Evolutionary conservation across 2,888 invertebrate genomes (phyloP).

Genomic region (Rotaria sp.): DNA sequence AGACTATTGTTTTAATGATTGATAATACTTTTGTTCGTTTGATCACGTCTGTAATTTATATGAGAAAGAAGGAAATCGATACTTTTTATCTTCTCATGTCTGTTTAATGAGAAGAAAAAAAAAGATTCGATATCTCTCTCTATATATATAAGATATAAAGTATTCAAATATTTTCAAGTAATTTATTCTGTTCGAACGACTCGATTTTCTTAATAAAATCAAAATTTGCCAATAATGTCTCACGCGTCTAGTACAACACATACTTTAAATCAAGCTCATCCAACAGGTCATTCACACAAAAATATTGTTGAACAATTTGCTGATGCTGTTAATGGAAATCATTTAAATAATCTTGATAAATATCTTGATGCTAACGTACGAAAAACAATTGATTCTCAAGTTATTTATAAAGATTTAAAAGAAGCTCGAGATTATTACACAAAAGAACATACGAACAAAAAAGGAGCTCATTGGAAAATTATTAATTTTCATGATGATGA

Average conservation of each 20-base stretch:
- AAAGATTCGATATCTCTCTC: no score
- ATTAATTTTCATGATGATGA: not conserved
- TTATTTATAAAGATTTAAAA: not conserved
- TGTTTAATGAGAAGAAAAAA: no score
- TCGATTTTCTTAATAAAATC: no score
- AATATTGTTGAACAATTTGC: not conserved
- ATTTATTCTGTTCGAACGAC: no score
- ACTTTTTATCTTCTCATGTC: no score
- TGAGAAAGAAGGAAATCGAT: no score
- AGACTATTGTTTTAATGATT: no score
- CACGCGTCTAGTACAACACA: not conserved
- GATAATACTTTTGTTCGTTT: no score
- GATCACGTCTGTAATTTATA: no score
- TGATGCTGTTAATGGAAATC: not conserved
- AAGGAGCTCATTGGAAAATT: not conserved
- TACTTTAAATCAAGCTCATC: not conserved
- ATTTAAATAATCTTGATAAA: not conserved
- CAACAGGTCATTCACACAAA: not conserved
- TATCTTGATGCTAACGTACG: not conserved
- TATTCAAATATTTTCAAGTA: no score
- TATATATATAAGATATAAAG: no score
- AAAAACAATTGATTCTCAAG: not conserved
- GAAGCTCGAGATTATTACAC: not conserved
- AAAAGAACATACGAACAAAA: not conserved
- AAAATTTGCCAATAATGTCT: not conserved